Conservation (phyloP, 2,797 vertebrate genomes). For the Zalophus californianus region DNA sequence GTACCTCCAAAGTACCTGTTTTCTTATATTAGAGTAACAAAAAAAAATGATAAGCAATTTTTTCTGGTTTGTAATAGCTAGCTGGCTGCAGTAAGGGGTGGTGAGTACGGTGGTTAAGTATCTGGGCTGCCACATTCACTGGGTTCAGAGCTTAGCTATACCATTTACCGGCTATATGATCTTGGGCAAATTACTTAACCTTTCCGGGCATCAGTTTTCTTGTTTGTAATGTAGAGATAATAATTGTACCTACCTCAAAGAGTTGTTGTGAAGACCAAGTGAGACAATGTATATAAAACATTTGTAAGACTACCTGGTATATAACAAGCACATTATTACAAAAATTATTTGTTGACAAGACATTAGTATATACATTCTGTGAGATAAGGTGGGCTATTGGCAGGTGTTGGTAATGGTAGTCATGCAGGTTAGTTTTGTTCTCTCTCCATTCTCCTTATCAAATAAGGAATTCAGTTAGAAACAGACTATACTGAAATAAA, state of each 20-base stretch:
- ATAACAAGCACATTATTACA: neutral
- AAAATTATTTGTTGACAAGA: neutral
- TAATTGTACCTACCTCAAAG: neutral
- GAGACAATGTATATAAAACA: constrained; percentile 9
- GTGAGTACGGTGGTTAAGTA: neutral
- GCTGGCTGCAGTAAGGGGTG: neutral
- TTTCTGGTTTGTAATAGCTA: constrained; percentile 2
- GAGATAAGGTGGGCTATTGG: neutral
- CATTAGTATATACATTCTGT: neutral
- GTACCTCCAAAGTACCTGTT: neutral
- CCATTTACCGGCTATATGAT: neutral
- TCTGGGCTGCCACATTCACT: neutral
- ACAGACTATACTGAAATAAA: constrained; percentile 5
- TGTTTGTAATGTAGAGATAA: neutral
- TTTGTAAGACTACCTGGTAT: neutral
- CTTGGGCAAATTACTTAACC: neutral
- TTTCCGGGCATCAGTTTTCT: neutral
- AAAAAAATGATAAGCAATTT: neutral
- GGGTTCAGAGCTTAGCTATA: constrained; percentile 21
- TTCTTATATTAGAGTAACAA: constrained; percentile 25
- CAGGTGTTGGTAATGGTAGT: neutral
- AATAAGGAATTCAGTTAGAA: constrained; percentile 54
- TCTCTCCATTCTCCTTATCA: neutral
- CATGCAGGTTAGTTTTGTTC: neutral
- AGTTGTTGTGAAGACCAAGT: constrained; percentile 20